A percentile compares a stretch with the other conserved stretches of the same genome.
Evolutionary conservation across 2,888 invertebrate genomes (phyloP).

Genomic region (Nemurella pictetii): DNA sequence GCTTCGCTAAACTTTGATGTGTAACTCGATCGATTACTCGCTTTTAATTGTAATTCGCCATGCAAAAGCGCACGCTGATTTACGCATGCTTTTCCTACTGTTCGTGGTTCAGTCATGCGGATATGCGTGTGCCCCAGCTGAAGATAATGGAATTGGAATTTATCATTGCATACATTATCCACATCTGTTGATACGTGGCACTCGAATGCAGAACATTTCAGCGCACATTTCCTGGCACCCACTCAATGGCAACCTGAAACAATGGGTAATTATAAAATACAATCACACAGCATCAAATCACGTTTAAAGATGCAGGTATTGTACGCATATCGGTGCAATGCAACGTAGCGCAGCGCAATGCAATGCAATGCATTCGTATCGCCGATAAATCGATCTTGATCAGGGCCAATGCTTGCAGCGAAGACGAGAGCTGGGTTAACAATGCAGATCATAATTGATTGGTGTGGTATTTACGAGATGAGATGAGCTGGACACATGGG

Average conservation of each 20-base stretch:
- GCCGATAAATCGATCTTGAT: background rate
- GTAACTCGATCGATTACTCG: background rate
- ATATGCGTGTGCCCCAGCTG: background rate
- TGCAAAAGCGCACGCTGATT: background rate
- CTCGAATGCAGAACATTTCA: background rate
- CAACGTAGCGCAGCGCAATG: background rate
- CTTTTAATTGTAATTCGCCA: background rate
- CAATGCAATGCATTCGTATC: background rate
- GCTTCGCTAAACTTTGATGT: background rate
- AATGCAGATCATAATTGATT: background rate
- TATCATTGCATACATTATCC: background rate
- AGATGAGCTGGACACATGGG: background rate
- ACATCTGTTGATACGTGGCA: background rate
- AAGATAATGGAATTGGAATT: background rate
- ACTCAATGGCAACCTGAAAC: background rate
- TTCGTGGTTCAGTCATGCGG: background rate
- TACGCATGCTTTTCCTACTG: background rate
- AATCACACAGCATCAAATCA: background rate
- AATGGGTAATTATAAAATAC: background rate
- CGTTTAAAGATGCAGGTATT: background rate
- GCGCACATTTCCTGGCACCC: constrained; percentile 8
- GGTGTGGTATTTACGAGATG: background rate
- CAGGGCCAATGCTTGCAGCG: background rate
- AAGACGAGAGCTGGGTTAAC: background rate
- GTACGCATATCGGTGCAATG: background rate